Evolutionary conservation across 2,888 invertebrate species (phyloP), one percentile per base, ranked within the genome.

Genomic region (Calliphora vomitoria): DNA sequence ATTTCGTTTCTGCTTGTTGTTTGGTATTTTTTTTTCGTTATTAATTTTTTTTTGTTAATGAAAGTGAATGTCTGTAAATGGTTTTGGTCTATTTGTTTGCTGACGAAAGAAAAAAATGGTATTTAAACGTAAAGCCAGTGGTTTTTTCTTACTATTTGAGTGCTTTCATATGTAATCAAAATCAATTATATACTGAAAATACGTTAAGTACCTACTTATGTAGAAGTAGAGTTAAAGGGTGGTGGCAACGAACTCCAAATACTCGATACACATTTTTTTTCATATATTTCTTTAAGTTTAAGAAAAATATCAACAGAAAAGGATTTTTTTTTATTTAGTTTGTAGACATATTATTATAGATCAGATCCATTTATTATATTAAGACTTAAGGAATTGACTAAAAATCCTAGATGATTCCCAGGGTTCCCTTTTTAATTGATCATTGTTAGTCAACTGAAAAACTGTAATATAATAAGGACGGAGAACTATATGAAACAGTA

Each of bases 51-150:
- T 64, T 82, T 69, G 75, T 84, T 84, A 78, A 82, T 82, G 87
- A 84, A 84, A 87, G 87, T 87, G 80, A 87, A 80, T 81, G 83
- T 80, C 84, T 78, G 68, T 81, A 68, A 81, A 84, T 68, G 60
- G 38, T 72, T 78, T 78, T 84, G 76, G 76, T 78, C 71, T 80
- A 83, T 76, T 80, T 83, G 76, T 75, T 79, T 76, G 53, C 15
- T 11, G 18, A 53, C 4, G 31, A 53, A 41, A 47, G 13, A 44
- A 15, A 31, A 68, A 20, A 44, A 76, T n/a, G 31, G 38, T 8
- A n/a, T 75, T 69, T 6, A 47, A 66, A 71, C 2, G n/a, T 5
- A 47, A 55, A 47, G 31, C 11, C 18, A 47, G 38, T 13, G 35
- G 38, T 8, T 64, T 38, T 8, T 38, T 8, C 25, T 15, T 50